Percentiles rank a stretch among this genome's conserved stretches.
Evolutionary conservation across 2,888 invertebrate species (phyloP).

Genomic region (Scelioninae gen. 1): DNA sequence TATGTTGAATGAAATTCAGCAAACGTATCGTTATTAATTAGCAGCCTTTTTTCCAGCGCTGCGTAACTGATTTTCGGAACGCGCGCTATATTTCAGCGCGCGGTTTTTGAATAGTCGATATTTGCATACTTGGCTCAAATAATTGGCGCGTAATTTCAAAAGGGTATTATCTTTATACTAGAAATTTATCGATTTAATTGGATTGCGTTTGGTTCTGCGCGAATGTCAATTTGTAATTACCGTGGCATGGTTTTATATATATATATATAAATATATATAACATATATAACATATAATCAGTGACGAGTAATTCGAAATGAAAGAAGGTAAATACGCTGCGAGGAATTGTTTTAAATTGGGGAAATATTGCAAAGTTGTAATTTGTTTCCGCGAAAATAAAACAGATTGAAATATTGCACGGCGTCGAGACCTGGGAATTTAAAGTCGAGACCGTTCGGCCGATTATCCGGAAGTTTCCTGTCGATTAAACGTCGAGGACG

Average conservation of each 20-base stretch:
- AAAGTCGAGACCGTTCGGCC: slow-evolving; percentile 60
- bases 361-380: slow-evolving; percentile 22
- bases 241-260: too few relatives aligned
- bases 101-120: neutral
- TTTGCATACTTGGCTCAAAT: neutral
- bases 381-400: slow-evolving; percentile 35
- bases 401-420: slow-evolving; percentile 36
- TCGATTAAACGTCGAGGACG: slow-evolving; percentile 66
- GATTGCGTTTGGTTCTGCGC: neutral
- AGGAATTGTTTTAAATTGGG: slow-evolving; percentile 10
- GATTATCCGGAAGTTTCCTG: slow-evolving; percentile 76
- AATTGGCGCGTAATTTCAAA: slow-evolving; percentile 6
- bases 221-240: slow-evolving; percentile 1
- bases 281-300: too few relatives aligned
- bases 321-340: neutral
- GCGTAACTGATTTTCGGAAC: slow-evolving; percentile 27
- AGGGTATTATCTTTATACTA: slow-evolving; percentile 18
- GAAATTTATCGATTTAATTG: slow-evolving; percentile 2
- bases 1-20: slow-evolving; percentile 6
- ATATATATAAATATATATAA: too few relatives aligned
- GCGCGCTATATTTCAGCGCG: neutral
- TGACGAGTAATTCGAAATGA: neutral
- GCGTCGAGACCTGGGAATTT: slow-evolving; percentile 22
- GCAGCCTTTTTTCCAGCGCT: neutral
- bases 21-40: slow-evolving; percentile 24